Evolutionary conservation across 53 echinoderm and acorn worm species (phyloP).

Genomic region (Arbacia lixula): DNA sequence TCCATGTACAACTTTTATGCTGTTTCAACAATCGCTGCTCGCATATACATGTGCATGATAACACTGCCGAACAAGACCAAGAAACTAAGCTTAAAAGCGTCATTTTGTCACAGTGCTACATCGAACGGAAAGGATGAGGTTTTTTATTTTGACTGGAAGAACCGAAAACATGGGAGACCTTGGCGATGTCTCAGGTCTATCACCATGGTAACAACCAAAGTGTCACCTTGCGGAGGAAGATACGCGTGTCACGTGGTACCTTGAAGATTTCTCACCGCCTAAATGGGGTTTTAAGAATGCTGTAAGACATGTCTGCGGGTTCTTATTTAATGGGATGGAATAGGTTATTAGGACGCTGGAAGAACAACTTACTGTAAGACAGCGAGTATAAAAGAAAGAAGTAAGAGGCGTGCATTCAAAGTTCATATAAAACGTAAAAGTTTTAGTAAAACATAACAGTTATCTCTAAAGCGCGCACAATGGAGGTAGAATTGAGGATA

Average conservation of each 20-base stretch:
- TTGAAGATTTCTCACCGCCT: no score
- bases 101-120: neutral
- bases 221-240: constrained; percentile 6
- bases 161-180: constrained; percentile 1
- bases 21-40: no score
- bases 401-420: no score
- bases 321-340: neutral
- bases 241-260: neutral
- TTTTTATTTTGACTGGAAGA: constrained; percentile 8
- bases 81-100: no score
- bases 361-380: neutral
- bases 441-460: no score
- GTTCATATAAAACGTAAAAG: no score
- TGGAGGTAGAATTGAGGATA: no score
- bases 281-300: no score
- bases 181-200: neutral
- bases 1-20: no score
- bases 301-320: neutral
- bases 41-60: no score
- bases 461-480: no score
- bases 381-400: neutral
- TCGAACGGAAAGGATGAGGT: neutral
- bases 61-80: no score
- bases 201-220: neutral
- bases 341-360: neutral